Conservation (phyloP, 1,140 invertebrate genomes). For the Stenopsyche tienmushanensis region DNA sequence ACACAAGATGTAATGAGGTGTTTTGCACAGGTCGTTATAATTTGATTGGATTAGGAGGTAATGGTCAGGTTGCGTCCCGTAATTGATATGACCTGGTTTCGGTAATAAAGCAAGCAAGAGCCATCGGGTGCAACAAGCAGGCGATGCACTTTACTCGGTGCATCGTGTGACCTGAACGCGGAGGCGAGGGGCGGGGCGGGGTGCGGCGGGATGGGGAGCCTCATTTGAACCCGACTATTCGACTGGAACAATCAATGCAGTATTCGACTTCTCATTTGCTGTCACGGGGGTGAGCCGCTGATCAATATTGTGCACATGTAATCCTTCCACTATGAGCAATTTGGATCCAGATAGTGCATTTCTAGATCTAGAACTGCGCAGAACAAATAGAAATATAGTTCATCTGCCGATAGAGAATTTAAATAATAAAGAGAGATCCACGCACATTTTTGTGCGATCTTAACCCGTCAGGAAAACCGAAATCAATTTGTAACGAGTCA, state of each 20-base stretch:
- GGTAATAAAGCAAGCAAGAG: conserved; percentile 24
- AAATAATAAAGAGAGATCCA: too few relatives aligned
- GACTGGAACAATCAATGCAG: conserved; percentile 12
- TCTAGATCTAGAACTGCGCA: too few relatives aligned
- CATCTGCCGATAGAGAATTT: too few relatives aligned
- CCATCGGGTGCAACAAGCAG: conserved; percentile 29
- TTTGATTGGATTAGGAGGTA: not conserved
- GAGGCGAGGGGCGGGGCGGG: conserved; percentile 3
- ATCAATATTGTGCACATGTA: too few relatives aligned
- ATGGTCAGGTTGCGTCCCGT: not conserved
- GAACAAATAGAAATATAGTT: too few relatives aligned
- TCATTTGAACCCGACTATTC: not conserved
- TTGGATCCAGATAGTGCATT: too few relatives aligned
- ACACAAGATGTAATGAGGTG: too few relatives aligned
- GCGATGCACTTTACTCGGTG: conserved; percentile 21
- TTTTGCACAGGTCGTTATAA: too few relatives aligned
- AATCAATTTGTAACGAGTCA: too few relatives aligned
- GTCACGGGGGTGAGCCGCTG: not conserved
- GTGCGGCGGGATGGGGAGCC: not conserved
- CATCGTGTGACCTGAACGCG: not conserved
- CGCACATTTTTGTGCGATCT: too few relatives aligned
- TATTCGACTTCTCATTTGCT: not conserved
- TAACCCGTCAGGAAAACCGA: too few relatives aligned
- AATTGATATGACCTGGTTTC: conserved; percentile 6
- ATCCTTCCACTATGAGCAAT: too few relatives aligned